Base-by-base conservation (phyloP, 2,797 vertebrate genomes). In the Aldrovandia affinis region DNA sequence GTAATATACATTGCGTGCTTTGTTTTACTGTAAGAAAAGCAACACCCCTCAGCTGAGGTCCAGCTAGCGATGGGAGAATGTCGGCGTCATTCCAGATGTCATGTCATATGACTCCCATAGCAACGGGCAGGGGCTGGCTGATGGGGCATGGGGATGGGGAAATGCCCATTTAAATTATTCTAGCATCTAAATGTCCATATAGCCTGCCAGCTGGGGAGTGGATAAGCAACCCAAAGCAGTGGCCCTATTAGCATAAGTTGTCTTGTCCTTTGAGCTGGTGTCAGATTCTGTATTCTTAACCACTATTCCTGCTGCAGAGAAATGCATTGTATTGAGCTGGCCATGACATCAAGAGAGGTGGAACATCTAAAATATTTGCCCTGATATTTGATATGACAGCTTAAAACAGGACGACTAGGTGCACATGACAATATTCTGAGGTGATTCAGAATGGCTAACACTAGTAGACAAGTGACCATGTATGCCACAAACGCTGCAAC, bases 71-170 rank as follows among this genome's bases (percentile, higher is more conserved):
- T 73, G 68, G 68, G 68, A 42, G 68, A 73, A 42, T 20, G 68
- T 73, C 30, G 39, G 68, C 68, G 36, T 73, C 20, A 77, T 47
- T 77, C 25, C 42, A 77, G 73, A 47, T 47, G 73, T 77, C 18
- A 77, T 77, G 22, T 77, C 42, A 77, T 47, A 42, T 77, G 73
- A 77, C 39, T 77, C 42, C 39, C 20, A 47, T 77, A n/a, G 73
- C 42, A 77, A 77, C 39, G 39, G 39, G 22, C 22, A 3, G 73
- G 68, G 30, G 42, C 1, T 47, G 73, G 73, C 42, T 1, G 70
- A 75, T 42, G 70, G 70, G 55, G 18, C 36, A 75, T 20, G 39
- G 14, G 33, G 65, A 75, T 20, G 39, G 14, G 33, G 65, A 70
- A 33, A 70, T 33, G 70, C 36, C 36, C 42, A 22, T n/a, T 77